phyloP scores from a whole-genome alignment of 2,888 invertebrate genomes.

The Acleris holmiana region DNA sequence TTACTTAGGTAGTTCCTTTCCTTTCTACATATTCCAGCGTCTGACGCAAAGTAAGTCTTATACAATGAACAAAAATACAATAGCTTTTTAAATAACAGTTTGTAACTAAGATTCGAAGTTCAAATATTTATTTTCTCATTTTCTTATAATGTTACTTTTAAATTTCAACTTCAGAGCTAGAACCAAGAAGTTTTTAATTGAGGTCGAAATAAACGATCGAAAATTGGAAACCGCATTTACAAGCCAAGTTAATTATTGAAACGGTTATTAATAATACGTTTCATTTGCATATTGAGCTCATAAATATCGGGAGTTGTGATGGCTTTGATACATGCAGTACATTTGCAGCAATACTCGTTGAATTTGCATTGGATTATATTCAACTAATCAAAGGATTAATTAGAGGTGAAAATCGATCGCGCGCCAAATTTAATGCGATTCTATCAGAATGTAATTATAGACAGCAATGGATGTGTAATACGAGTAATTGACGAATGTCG shows the following conservation, averaged over 20 bases:
- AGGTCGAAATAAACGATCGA: not conserved
- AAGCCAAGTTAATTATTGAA: constrained; percentile 8
- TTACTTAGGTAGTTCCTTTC: constrained; percentile 14
- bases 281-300: constrained; percentile 9
- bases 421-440: constrained; percentile 75
- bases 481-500: constrained; percentile 56
- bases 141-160: not conserved
- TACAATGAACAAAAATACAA: constrained; percentile 54
- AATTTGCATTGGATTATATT: constrained; percentile 64
- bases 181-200: not conserved
- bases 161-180: not conserved
- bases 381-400: constrained; percentile 79
- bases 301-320: constrained; percentile 39
- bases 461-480: constrained; percentile 77
- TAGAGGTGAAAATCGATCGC: constrained; percentile 70
- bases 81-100: constrained; percentile 69
- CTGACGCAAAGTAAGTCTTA: constrained; percentile 56
- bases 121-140: not conserved
- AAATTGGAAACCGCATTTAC: not conserved
- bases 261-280: not conserved
- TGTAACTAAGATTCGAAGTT: not conserved
- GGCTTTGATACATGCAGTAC: constrained; percentile 51
- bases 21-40: constrained; percentile 58
- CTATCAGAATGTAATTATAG: constrained; percentile 79
- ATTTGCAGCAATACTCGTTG: constrained; percentile 38